Evolutionary conservation across 2,888 invertebrate genomes (phyloP), one percentile per base, ranked within the genome.

Genomic region (Agrotis puta): DNA sequence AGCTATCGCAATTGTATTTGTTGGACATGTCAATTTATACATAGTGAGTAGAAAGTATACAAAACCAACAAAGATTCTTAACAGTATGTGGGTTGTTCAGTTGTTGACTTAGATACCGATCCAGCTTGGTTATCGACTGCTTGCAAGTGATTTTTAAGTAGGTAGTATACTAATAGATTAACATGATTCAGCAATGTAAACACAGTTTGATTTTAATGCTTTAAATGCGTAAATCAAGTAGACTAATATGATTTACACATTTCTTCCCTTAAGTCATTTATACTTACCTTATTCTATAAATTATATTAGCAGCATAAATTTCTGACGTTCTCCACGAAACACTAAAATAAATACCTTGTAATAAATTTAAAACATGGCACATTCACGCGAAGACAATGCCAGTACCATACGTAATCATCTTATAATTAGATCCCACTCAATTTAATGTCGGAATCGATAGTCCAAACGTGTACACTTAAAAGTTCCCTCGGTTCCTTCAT

Each of bases 381-480:
- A 81, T 77, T 68, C 77, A 66, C 50, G 43, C 20, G 11, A 68
- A 68, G 68, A 78, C 82, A 82, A 80, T 78, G 80, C 78, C 78
- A 71, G 70, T 53, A 50, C 18, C 18, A 53, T 61, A 58, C 70
- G 79, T 78, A 82, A 82, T 70, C 33, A n/a, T 57, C 51, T 62
- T 82, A 78, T 70, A 79, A 79, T 82, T 69, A 82, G 62, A 79
- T 65, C 57, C 64, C 50, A 71, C 68, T 54, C 64, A 81, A 77
- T 64, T 58, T 72, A 54, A 61, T 66, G 56, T 57, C 64, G 27
- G 72, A 81, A 82, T 81, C 54, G 58, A 78, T 70, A 72, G 72
- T 66, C 64, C 39, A 69, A 71, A 53, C 47, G 51, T 39, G 61
- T 71, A 53, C 61, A 48, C 39, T 33, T 22, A 63, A 43, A 61